Conservation (phyloP, 2,888 invertebrate genomes). For the Lasioglossum marginatum region DNA sequence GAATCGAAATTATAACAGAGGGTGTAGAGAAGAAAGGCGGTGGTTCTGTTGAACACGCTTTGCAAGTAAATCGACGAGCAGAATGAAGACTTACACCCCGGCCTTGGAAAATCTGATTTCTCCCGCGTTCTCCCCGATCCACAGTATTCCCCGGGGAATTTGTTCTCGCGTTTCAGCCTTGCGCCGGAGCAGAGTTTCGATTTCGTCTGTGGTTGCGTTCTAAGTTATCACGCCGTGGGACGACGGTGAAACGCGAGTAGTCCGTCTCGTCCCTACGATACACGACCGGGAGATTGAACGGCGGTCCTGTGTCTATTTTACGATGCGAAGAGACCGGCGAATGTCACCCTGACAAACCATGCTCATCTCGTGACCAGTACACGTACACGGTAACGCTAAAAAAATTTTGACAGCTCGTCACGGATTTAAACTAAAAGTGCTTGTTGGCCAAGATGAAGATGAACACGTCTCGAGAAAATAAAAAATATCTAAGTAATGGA, state of each 20-base stretch:
- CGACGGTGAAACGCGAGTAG: slow-evolving; percentile 1
- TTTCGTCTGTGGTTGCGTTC: background rate
- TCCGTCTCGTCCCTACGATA: background rate
- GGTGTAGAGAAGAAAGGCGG: background rate
- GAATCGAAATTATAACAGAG: slow-evolving; percentile 23
- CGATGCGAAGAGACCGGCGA: background rate
- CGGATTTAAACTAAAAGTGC: background rate
- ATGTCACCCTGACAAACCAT: background rate
- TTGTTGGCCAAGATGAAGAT: background rate
- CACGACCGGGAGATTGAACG: background rate
- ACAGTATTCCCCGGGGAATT: background rate
- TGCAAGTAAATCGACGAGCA: slow-evolving; percentile 18
- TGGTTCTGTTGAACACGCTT: background rate
- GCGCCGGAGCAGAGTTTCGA: background rate
- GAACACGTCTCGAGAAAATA: background rate
- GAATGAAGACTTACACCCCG: slow-evolving; percentile 17
- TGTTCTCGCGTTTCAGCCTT: background rate
- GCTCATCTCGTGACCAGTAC: background rate
- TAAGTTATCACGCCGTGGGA: background rate
- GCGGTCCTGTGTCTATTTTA: background rate
- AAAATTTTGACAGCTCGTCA: background rate
- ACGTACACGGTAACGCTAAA: background rate
- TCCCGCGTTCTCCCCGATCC: background rate
- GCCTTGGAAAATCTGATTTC: slow-evolving; percentile 12
- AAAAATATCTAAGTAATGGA: background rate